Evolutionary conservation across 2,797 vertebrate genomes (phyloP).

Genomic region (Hozukius guyotensis): DNA sequence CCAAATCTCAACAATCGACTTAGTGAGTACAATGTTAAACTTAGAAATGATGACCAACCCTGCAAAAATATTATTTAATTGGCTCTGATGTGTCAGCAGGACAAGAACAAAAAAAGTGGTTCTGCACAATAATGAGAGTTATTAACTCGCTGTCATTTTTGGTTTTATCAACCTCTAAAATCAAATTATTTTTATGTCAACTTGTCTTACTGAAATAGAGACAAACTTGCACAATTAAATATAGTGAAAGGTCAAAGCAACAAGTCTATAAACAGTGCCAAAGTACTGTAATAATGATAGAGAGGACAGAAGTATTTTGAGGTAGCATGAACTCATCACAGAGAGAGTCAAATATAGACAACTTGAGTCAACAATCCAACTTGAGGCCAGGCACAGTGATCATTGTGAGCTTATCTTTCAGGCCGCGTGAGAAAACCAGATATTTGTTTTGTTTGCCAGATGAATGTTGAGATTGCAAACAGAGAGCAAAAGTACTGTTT

Average conservation of each 20-base stretch:
- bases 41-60: neutral
- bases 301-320: neutral
- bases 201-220: neutral
- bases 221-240: neutral
- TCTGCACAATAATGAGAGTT: neutral
- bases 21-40: neutral
- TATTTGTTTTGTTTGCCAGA: neutral
- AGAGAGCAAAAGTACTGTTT: neutral
- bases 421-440: neutral
- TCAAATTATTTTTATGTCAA: no score
- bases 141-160: neutral
- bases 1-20: neutral
- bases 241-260: neutral
- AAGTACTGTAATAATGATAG: no score
- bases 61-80: neutral
- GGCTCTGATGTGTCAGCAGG: neutral
- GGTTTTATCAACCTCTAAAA: neutral
- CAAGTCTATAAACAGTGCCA: neutral
- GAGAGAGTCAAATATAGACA: constrained; percentile 9
- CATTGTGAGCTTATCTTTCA: constrained; percentile 35
- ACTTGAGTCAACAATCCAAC: constrained; percentile 18
- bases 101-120: neutral
- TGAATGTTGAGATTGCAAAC: neutral
- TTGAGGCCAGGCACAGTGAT: neutral
- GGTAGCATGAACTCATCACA: neutral